Evolutionary conservation across 2,113 vertebrate species (phyloP), one percentile per base, ranked within the genome.

Genomic region (Stegastes partitus): DNA sequence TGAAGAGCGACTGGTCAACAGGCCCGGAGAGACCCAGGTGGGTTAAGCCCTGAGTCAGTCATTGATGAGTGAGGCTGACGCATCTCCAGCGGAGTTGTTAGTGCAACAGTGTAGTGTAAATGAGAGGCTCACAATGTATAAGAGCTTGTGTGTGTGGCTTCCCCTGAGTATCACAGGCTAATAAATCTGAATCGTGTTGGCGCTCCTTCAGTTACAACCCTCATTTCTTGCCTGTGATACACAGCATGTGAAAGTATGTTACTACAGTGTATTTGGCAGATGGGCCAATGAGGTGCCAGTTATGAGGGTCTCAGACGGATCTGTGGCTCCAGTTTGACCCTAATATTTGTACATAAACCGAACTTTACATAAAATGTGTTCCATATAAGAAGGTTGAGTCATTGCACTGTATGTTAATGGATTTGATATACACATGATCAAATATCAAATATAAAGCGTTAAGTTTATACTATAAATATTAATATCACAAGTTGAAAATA

Each of bases 1-100:
- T 95, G 94, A 94, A 94, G 95, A 95, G 95, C 94, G 93, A 95
- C 95, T 95, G 97, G 97, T 96, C 97, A 97, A 90, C 95, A 93
- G 94, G 96, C 95, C 96, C 94, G 11, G 76, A 93, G 97, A 97
- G 96, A 96, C 95, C 94, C 92, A 92, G 93, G 77, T 71, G 95
- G 92, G 92, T 93, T 96, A 95, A 96, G 95, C 95, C 87, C 90
- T n/a, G 94, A 96, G 96, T 93, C 87, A 87, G 94, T 95, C 94
- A 93, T 94, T 94, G 95, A 92, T 91, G 90, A 90, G 81, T 86
- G 85, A 77, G 53, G 70, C 49, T 88, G 72, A 86, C 85, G 86
- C 78, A 80, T 81, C 84, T 73, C 76, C 75, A 55, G 61, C 68
- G 44, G 63, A 83, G 83, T 74, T 59, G 71, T 78, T 83, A 73